These are phyloP conservation scores for Lepus americanus DNA, from an alignment of 2,113 vertebrate species.

Conservation along the genomic window DNA sequence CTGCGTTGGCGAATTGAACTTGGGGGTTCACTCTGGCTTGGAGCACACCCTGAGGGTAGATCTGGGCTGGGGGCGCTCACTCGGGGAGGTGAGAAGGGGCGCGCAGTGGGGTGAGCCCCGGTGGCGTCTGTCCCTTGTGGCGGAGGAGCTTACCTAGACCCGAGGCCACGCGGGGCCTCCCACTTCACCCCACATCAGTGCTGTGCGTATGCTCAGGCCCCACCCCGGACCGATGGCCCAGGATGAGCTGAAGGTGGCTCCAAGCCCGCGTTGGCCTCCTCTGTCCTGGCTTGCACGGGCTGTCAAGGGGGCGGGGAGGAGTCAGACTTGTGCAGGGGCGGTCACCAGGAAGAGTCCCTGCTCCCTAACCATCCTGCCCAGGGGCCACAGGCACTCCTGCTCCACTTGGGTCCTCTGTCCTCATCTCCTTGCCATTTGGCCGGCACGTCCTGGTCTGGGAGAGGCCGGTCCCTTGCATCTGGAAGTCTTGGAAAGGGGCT, in stretches of 20 bases:
- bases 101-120: not conserved
- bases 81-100: not conserved
- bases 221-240: not conserved
- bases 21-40: not conserved
- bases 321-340: constrained; percentile 8
- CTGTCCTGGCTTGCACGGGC: not conserved
- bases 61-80: not conserved
- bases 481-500: not conserved
- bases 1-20: not conserved
- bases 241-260: not conserved
- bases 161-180: not conserved
- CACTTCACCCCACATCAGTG: not conserved
- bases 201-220: not conserved
- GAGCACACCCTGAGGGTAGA: not conserved
- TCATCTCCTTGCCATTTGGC: not conserved
- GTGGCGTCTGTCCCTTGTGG: not conserved
- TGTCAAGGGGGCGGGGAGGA: not conserved
- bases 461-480: not conserved
- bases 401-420: not conserved
- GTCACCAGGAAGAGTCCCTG: not conserved
- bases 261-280: not conserved
- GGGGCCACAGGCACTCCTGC: not conserved
- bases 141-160: not conserved
- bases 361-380: not conserved
- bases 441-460: not conserved